Evolutionary conservation across 2,797 vertebrate species (phyloP), one percentile per base, ranked within the genome.

Genomic region (Protosalanx chinensis): DNA sequence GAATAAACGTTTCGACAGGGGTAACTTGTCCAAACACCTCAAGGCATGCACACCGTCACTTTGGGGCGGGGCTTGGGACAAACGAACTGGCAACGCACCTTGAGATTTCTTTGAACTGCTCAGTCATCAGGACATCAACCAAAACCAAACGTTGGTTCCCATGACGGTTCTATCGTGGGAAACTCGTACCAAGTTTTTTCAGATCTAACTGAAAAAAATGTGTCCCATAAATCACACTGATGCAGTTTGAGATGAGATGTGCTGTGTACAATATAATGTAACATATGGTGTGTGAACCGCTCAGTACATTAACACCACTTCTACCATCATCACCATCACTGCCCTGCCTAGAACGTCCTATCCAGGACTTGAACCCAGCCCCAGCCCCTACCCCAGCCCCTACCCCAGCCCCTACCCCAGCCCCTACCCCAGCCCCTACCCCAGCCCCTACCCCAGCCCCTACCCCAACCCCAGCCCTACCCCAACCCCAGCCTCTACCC

Each of bases 151-250:
- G 18, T 37, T 37, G 35, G 7, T 1, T 37, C 35, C 35, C 35
- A 37, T 37, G 35, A 37, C 35, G 5, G 15, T n/a, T 5, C 35
- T 35, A 35, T 7, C 35, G 7, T 35, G 33, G 6, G n/a, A 20
- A 27, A 59, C 57, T 20, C n/a, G 23, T 27, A 27, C 23, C 23
- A 27, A 27, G 23, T 46, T 2, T 12, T 46, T 6, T 46, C 41
- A 46, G 8, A 46, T 46, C 41, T 12, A 37, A 30, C 56, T 27
- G 23, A 27, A 27, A 27, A 27, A 15, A 10, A 33, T 30, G n/a
- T 33, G 67, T 41, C 5, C 13, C 64, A 65, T 70, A 72, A 75
- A 79, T 76, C 73, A 72, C 67, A 71, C 61, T 75, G 69, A 64
- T 41, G 76, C 7, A 12, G 41, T 46, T 46, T 70, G 72, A 73